Evolutionary conservation across 1,140 invertebrate genomes (phyloP).

Genomic region (Radopholus similis): DNA sequence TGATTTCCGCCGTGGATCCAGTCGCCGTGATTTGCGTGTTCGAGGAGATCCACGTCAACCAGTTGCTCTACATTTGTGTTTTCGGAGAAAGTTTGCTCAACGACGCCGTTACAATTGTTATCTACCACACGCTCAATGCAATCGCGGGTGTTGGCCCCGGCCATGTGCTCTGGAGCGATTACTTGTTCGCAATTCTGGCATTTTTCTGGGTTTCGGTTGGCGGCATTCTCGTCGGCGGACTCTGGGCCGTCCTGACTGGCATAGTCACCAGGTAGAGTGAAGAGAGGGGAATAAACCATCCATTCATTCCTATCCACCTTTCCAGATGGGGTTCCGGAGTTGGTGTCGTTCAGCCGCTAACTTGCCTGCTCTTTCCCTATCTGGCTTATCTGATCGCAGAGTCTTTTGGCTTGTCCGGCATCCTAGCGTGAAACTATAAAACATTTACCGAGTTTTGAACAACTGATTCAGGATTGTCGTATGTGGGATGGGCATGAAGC

Average conservation of each 20-base stretch:
- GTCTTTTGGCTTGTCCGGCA: constrained; percentile 29
- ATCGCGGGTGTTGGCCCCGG: constrained; percentile 31
- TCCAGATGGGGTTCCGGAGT: constrained; percentile 16
- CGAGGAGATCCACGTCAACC: constrained; percentile 64
- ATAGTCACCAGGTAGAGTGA: constrained; percentile 35
- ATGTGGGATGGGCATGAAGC: constrained; percentile 97
- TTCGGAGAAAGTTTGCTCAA: constrained; percentile 74
- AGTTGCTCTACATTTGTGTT: constrained; percentile 93
- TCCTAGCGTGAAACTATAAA: constrained; percentile 30
- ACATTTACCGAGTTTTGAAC: neutral
- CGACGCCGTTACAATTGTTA: constrained; percentile 39
- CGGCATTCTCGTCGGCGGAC: constrained; percentile 83
- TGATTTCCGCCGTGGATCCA: constrained; percentile 97
- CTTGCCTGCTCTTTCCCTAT: constrained; percentile 35
- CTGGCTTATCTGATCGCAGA: constrained; percentile 34
- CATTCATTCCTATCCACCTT: constrained; percentile 7
- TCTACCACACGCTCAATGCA: constrained; percentile 36
- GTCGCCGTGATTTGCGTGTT: constrained; percentile 61
- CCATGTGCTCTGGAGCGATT: constrained; percentile 19
- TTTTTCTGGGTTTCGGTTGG: constrained; percentile 91
- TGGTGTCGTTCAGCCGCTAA: constrained; percentile 28
- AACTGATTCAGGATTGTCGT: constrained; percentile 79
- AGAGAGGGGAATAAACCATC: constrained; percentile 2
- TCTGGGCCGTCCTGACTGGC: constrained; percentile 86
- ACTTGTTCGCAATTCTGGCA: constrained; percentile 64